Conservation (phyloP, 1,140 invertebrate species). For the Nebria ingens region DNA sequence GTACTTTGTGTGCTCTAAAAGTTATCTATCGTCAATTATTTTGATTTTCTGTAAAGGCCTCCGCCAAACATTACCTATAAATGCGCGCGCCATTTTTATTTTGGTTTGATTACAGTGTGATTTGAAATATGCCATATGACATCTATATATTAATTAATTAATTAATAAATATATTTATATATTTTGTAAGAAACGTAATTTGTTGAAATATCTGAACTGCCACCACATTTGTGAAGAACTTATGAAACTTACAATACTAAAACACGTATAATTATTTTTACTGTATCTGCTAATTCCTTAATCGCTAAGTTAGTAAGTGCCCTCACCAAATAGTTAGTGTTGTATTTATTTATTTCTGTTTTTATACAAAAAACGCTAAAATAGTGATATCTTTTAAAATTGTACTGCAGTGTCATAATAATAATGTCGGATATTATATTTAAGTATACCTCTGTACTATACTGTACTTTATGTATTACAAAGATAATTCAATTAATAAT, state of each 20-base stretch:
- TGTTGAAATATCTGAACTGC: constrained; percentile 17
- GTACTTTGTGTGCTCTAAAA: background rate
- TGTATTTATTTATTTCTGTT: too few species aligned
- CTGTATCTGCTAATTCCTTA: constrained; percentile 22
- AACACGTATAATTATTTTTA: constrained; percentile 25
- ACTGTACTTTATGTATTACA: background rate
- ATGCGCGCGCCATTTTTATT: too few species aligned
- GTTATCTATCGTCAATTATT: too few species aligned
- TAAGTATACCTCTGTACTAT: constrained; percentile 12
- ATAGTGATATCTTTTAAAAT: constrained; percentile 30
- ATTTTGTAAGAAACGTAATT: background rate
- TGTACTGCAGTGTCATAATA: constrained; percentile 26
- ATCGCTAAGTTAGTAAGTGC: constrained; percentile 27
- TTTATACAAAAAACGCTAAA: constrained; percentile 29
- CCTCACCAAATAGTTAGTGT: constrained; percentile 33
- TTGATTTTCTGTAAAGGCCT: too few species aligned
- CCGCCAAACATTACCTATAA: too few species aligned
- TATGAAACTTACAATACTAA: constrained; percentile 13
- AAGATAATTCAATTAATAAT: background rate
- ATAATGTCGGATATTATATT: constrained; percentile 13
- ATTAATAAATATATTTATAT: background rate
- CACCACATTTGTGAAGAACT: constrained; percentile 31
- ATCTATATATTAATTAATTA: background rate
- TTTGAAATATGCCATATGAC: constrained; percentile 8
- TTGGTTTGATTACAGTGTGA: too few species aligned